Base-by-base conservation (phyloP, 2,113 vertebrate species). In the Emydocephalus ijimae region DNA sequence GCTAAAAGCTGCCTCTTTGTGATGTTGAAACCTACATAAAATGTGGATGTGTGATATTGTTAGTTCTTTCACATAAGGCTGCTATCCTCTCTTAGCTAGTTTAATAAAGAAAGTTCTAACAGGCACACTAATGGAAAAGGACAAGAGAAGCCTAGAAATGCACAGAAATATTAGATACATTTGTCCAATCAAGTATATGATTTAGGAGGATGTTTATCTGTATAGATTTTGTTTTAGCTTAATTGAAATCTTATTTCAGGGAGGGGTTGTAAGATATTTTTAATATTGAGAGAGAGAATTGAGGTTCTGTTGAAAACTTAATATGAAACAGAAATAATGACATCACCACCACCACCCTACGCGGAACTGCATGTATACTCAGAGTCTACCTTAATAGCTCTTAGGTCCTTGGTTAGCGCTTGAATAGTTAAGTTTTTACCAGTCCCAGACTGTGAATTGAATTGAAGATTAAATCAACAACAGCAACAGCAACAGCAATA, bases 61-160 rank as follows among this genome's bases (percentile, higher is more conserved):
- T 93, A 92, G 54, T 61, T 95, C 93, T 95, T 92, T 95, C 94
- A 93, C 88, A 92, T 91, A 69, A 94, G 95, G 91, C 93, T 93
- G 89, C 90, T 52, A 88, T 86, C 92, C 24, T 2, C 0, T 92
- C 94, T 87, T 90, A 64, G 11, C 1, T 94, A 34, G 52, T 69
- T 34, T 69, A 69, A 26, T 50, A 88, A 89, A 4, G 92, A 48
- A 26, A 50, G 87, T 74, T 91, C 1, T 0, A 89, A 86, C 0
- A 0, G 11, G 12, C 64, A 88, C 23, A 14, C 43, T 24, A 2
- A 88, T 21, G 34, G 45, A 92, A 90, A 90, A 52, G 87, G 92
- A 3, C 6, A 29, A 45, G 50, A 88, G 69, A 91, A 91, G n/a
- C 24, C 10, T 89, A 81, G 64, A 89, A 92, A 92, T 56, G 1